A percentile compares a stretch with the other conserved stretches of the same genome.
phyloP scores from a whole-genome alignment of 1,140 invertebrate species.

The Ctenoplectra terminalis region DNA sequence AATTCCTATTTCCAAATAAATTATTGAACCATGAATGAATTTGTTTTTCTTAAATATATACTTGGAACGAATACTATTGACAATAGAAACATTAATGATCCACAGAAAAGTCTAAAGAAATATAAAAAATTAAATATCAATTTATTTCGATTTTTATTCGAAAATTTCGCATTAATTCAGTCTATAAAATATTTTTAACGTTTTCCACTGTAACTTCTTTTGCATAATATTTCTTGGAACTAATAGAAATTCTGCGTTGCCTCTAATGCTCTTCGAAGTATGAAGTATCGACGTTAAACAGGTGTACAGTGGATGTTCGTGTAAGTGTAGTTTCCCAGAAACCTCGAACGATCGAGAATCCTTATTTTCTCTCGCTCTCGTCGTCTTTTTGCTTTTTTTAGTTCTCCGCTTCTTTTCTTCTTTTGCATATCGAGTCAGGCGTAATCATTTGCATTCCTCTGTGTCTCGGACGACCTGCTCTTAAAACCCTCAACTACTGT shows the following conservation, averaged over 20 bases:
- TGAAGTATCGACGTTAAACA: conserved; percentile 12
- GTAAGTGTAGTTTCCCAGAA: neutral
- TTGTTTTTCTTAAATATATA: too few species aligned
- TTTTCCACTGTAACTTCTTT: too few species aligned
- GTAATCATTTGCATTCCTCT: conserved; percentile 56
- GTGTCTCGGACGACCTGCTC: conserved; percentile 6
- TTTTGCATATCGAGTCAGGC: conserved; percentile 50
- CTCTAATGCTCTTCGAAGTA: neutral
- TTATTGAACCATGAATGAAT: too few species aligned
- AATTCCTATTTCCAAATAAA: too few species aligned
- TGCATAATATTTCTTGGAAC: neutral
- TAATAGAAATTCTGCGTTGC: neutral
- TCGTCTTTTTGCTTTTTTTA: neutral
- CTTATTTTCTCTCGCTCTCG: neutral
- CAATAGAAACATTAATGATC: too few species aligned
- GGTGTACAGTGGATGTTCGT: neutral
- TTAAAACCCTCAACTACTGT: neutral
- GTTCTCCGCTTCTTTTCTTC: conserved; percentile 18
- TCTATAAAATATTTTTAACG: too few species aligned
- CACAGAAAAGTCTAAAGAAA: too few species aligned
- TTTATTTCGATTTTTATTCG: too few species aligned
- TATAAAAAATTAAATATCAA: too few species aligned
- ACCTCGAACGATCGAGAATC: neutral
- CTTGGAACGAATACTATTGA: too few species aligned
- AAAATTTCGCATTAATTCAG: too few species aligned